phyloP scores from a whole-genome alignment of 1,140 invertebrate genomes.

The Portunus trituberculatus region DNA sequence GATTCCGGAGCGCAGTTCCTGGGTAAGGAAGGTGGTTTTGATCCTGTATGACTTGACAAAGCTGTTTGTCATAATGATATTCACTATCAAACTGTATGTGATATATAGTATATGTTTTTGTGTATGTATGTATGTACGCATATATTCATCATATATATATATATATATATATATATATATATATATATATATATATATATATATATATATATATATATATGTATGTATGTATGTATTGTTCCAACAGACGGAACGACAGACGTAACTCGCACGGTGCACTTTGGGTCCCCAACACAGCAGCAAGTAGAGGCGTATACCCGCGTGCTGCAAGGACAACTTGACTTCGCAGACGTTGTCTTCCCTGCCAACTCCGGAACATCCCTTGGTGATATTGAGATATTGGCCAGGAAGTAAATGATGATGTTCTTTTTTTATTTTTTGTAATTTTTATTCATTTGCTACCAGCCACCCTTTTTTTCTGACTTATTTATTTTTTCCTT shows the following conservation, averaged over 20 bases:
- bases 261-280: conserved; percentile 85
- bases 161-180: conserved; percentile 53
- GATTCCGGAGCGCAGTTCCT: conserved; percentile 93
- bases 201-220: conserved; percentile 36
- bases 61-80: no score
- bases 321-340: conserved; percentile 85
- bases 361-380: not conserved
- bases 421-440: not conserved
- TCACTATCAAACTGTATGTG: no score
- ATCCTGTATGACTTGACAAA: no score
- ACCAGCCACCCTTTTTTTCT: not conserved
- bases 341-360: conserved; percentile 71
- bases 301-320: conserved; percentile 84
- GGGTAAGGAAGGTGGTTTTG: conserved; percentile 77
- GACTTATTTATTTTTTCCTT: not conserved
- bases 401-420: conserved; percentile 89
- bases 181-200: conserved; percentile 17
- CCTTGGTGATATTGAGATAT: conserved; percentile 87
- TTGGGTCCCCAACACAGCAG: conserved; percentile 82
- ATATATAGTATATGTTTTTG: conserved; percentile 16
- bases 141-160: conserved; percentile 32
- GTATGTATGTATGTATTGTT: not conserved
- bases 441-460: not conserved
- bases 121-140: conserved; percentile 29
- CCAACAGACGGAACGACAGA: conserved; percentile 84